Evolutionary conservation across 2,797 vertebrate species (phyloP), one percentile per base, ranked within the genome.

Genomic region (Aselliscus stoliczkanus): DNA sequence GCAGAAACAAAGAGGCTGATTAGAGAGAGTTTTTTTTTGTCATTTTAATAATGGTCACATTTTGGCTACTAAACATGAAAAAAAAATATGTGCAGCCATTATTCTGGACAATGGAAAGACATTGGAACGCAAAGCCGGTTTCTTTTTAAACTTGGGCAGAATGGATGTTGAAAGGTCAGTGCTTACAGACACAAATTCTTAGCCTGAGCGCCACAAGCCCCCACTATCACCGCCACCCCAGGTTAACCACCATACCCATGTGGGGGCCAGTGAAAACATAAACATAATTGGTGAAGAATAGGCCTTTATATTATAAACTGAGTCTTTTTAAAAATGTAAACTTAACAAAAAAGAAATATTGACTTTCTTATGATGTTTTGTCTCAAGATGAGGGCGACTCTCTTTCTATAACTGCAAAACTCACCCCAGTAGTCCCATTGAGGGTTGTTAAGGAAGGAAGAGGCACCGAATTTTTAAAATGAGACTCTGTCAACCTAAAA

Each of bases 401-500:
- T 79, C 39, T n/a, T 80, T 37, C 23, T 42, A 10, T 56, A 27
- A 44, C 2, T 1, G 14, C 31, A 6, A 21, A 75, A 20, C 10
- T 76, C 5, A 1, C 31, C 17, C 60, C 60, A 1, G 1, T 0
- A 7, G 42, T 54, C 72, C 25, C 47, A 39, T 50, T 62, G 69
- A 92, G 93, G 86, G 82, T 25, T 90, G 85, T 90, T 88, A 75
- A 93, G 95, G 95, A 80, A 0, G 0, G 73, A 62, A 60, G 44
- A 18, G 39, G 4, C 6, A 18, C 73, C 93, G 79, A 80, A 52
- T 54, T 52, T 42, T 90, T 42, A 20, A n/a, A 88, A 87, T 27
- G 67, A 93, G 39, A 34, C 27, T 20, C 3, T 90, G 80, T 95
- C 50, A 73, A 90, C 93, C 50, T 3, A 5, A 27, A 92, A 97